Conservation (phyloP, 2,888 invertebrate species). For the Creontiades dilutus region DNA sequence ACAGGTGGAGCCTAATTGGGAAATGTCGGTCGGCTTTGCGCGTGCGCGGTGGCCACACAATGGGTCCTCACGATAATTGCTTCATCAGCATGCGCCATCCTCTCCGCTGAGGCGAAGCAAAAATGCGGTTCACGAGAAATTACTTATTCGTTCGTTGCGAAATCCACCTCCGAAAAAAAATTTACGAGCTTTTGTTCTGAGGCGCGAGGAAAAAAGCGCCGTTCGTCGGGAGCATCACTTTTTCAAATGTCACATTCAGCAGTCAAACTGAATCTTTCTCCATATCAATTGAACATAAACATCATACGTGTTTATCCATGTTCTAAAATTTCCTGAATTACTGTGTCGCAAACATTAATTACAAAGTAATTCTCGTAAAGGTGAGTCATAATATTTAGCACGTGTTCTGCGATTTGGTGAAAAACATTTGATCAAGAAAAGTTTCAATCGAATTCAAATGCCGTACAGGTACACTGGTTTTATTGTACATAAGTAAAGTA, state of each 20-base stretch:
- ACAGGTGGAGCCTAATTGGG: constrained; percentile 19
- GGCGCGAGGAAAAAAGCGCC: not conserved
- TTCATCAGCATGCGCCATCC: constrained; percentile 40
- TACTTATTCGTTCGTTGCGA: constrained; percentile 56
- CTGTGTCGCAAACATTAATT: too few species aligned
- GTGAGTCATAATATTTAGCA: too few species aligned
- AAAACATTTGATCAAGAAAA: too few species aligned
- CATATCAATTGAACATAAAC: too few species aligned
- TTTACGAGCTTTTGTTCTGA: constrained; percentile 57
- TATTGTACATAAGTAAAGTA: too few species aligned
- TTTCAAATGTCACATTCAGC: not conserved
- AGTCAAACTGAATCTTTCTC: not conserved
- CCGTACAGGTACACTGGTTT: too few species aligned
- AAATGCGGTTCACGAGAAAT: constrained; percentile 61
- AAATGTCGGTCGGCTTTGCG: not conserved
- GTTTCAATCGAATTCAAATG: too few species aligned
- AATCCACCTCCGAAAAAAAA: constrained; percentile 34
- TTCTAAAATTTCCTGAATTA: too few species aligned
- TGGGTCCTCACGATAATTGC: constrained; percentile 38
- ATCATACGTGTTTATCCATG: too few species aligned
- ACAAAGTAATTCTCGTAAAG: too few species aligned
- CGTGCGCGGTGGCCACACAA: constrained; percentile 8
- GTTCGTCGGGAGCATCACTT: not conserved
- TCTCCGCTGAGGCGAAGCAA: constrained; percentile 11
- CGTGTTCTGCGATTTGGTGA: too few species aligned